These are phyloP conservation scores for Limonius californicus DNA, from an alignment of 1,140 invertebrate species.

Conservation along the genomic window DNA sequence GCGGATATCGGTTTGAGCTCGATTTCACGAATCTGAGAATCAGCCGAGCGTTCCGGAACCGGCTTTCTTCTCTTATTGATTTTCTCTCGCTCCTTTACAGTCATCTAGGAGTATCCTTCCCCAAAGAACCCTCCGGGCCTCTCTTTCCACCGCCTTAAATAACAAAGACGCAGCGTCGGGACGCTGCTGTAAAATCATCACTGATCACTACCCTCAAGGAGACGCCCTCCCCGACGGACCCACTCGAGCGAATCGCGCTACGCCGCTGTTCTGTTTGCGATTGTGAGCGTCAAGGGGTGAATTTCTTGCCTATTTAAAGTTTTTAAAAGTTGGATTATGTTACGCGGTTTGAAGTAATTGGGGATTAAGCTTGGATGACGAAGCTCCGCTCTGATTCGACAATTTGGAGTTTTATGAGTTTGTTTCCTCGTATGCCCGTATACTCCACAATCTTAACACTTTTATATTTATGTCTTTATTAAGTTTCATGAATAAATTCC, in stretches of 20 bases:
- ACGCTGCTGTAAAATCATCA: slow-evolving; percentile 29
- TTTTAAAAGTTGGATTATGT: slow-evolving; percentile 25
- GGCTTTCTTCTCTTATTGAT: slow-evolving; percentile 49
- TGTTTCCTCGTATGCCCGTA: neutral
- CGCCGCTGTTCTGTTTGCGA: slow-evolving; percentile 31
- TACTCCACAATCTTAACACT: no score
- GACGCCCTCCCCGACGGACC: slow-evolving; percentile 20
- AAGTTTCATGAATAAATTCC: no score
- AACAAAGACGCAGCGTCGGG: slow-evolving; percentile 24
- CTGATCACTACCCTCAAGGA: slow-evolving; percentile 23
- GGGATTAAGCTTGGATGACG: slow-evolving; percentile 20
- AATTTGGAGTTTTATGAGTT: neutral
- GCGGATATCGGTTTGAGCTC: slow-evolving; percentile 47
- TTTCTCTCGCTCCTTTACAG: slow-evolving; percentile 39
- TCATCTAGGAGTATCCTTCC: neutral
- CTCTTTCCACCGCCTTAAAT: slow-evolving; percentile 19
- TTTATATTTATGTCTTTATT: no score
- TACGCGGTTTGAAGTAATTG: slow-evolving; percentile 23
- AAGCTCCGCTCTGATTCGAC: neutral
- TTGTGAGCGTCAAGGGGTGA: slow-evolving; percentile 25
- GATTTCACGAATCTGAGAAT: slow-evolving; percentile 49
- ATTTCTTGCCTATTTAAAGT: slow-evolving; percentile 25
- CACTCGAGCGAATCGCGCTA: slow-evolving; percentile 33
- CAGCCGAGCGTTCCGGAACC: slow-evolving; percentile 49
- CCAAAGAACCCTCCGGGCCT: slow-evolving; percentile 20